Evolutionary conservation across 2,113 vertebrate genomes (phyloP).

Genomic region (Propithecus coquereli): DNA sequence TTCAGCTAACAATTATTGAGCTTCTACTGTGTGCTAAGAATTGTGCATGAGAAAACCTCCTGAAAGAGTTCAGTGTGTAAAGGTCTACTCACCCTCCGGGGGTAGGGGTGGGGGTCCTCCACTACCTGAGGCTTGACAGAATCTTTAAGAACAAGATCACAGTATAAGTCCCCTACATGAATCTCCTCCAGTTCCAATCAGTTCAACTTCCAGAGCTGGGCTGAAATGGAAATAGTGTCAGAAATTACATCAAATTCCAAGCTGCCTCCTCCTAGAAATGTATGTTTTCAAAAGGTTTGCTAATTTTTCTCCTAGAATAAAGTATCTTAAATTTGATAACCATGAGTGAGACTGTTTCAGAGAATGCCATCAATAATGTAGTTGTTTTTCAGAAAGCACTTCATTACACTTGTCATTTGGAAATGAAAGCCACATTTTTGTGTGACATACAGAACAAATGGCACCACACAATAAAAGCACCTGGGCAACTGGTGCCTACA

Average conservation of each 20-base stretch:
- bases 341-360: constrained; percentile 6
- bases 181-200: not conserved
- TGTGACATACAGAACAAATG: constrained; percentile 68
- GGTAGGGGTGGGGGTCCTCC: not conserved
- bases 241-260: constrained; percentile 17
- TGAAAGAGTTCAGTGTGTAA: not conserved
- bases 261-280: not conserved
- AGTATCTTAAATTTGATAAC: constrained; percentile 40
- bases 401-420: constrained; percentile 60
- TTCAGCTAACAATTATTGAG: not conserved
- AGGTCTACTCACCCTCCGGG: not conserved
- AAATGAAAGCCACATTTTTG: constrained; percentile 70
- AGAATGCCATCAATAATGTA: constrained; percentile 41
- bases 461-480: constrained; percentile 55
- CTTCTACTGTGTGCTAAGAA: not conserved
- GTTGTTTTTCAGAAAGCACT: constrained; percentile 56
- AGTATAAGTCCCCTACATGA: not conserved
- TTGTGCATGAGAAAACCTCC: not conserved
- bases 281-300: not conserved
- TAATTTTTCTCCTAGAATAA: constrained; percentile 36
- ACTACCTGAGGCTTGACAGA: not conserved
- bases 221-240: not conserved
- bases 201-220: not conserved
- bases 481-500: constrained; percentile 31
- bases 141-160: not conserved